phyloP scores from a whole-genome alignment of 2,888 invertebrate genomes.

The Trichopoda pennipes region DNA sequence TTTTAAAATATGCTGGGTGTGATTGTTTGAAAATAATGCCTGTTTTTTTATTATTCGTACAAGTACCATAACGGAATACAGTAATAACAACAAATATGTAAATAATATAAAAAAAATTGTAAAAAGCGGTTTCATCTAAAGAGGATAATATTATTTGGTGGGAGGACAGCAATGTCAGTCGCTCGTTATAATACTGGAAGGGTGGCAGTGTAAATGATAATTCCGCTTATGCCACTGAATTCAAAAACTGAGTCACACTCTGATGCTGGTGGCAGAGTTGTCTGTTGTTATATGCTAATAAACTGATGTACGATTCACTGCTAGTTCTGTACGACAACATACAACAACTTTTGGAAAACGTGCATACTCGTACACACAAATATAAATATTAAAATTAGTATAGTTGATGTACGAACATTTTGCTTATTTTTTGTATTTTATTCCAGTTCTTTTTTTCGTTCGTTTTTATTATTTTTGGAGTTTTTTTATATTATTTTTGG shows the following conservation, averaged over 20 bases:
- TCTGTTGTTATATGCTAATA: slow-evolving; percentile 68
- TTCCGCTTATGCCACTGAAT: slow-evolving; percentile 46
- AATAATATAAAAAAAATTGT: slow-evolving; percentile 33
- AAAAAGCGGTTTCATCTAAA: slow-evolving; percentile 44
- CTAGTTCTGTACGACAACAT: slow-evolving; percentile 41
- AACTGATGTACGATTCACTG: slow-evolving; percentile 61
- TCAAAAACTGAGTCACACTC: slow-evolving; percentile 13
- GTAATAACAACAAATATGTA: slow-evolving; percentile 1
- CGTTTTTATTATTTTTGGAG: slow-evolving; percentile 5
- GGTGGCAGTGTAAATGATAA: slow-evolving; percentile 56
- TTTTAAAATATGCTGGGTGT: slow-evolving; percentile 58
- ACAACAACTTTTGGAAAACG: slow-evolving; percentile 53
- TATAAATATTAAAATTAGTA: slow-evolving; percentile 44
- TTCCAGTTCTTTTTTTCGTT: slow-evolving; percentile 21
- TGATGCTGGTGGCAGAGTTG: slow-evolving; percentile 45
- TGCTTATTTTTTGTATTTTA: slow-evolving; percentile 33
- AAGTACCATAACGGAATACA: slow-evolving; percentile 35
- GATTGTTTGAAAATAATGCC: slow-evolving; percentile 61
- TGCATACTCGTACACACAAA: slow-evolving; percentile 9
- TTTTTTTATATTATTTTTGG: slow-evolving; percentile 33
- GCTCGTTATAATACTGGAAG: slow-evolving; percentile 43
- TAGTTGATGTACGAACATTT: slow-evolving; percentile 31
- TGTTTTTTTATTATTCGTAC: slow-evolving; percentile 55
- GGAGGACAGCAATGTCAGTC: slow-evolving; percentile 34
- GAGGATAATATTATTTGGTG: slow-evolving; percentile 27